Conservation (phyloP, 1,140 invertebrate genomes). For the Frieseomelitta varia region DNA sequence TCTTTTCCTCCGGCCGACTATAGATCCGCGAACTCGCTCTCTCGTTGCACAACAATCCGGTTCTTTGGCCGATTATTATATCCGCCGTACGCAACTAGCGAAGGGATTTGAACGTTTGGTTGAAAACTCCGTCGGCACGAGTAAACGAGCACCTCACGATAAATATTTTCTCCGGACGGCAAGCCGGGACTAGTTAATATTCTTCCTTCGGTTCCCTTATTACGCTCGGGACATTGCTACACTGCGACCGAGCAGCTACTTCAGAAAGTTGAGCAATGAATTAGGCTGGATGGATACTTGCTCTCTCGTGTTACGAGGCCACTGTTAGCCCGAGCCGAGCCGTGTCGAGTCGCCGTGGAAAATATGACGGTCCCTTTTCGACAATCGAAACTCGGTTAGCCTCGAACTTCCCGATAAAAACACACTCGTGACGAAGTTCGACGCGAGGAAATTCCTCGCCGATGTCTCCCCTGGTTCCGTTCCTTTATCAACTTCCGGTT, state of each 20-base stretch:
- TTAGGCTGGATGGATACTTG: slow-evolving; percentile 34
- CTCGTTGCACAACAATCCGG: neutral
- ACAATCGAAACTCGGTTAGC: slow-evolving; percentile 4
- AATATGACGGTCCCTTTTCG: neutral
- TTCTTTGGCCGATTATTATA: slow-evolving; percentile 4
- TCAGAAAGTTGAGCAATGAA: slow-evolving; percentile 36
- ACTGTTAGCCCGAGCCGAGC: neutral
- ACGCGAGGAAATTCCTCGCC: neutral
- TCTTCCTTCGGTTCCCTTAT: slow-evolving; percentile 30
- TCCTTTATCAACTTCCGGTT: slow-evolving; percentile 13
- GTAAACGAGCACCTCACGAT: slow-evolving; percentile 19
- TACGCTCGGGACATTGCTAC: slow-evolving; percentile 29
- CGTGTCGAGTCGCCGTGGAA: neutral
- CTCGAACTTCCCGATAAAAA: neutral
- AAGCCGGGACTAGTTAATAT: slow-evolving; percentile 20
- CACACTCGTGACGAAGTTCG: neutral
- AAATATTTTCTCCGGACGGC: slow-evolving; percentile 31
- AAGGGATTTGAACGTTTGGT: neutral
- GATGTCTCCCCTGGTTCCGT: too few species aligned
- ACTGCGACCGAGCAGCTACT: neutral
- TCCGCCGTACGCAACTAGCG: neutral
- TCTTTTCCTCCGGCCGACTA: neutral
- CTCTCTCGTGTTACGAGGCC: neutral
- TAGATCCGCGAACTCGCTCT: neutral
- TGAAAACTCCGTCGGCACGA: neutral